phyloP scores from a whole-genome alignment of 2,797 vertebrate genomes.

The Scyliorhinus canicula region DNA sequence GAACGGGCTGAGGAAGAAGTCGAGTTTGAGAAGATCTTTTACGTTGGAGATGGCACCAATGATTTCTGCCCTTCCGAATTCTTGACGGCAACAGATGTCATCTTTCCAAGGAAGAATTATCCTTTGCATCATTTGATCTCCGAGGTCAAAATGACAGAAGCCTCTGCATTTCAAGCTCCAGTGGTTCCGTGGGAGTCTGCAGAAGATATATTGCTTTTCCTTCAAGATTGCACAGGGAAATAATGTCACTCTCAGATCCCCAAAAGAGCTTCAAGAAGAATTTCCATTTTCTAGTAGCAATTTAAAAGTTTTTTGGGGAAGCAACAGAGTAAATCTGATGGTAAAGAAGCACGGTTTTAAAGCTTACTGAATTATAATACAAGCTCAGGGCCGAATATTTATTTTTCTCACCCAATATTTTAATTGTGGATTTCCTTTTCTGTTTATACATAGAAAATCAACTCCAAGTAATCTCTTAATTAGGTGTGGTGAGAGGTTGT shows the following conservation, averaged over 20 bases:
- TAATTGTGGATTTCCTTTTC: not conserved
- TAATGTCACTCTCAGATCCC: slow-evolving; percentile 43
- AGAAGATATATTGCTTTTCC: slow-evolving; percentile 67
- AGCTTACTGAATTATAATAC: slow-evolving; percentile 22
- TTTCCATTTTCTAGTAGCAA: not conserved
- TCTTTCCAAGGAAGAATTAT: slow-evolving; percentile 77
- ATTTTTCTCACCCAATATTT: not conserved
- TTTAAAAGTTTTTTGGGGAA: not conserved
- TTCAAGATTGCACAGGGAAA: slow-evolving; percentile 62
- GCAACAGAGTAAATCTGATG: not conserved
- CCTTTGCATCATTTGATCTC: slow-evolving; percentile 84
- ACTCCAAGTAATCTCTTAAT: not conserved
- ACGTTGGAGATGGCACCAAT: slow-evolving; percentile 88
- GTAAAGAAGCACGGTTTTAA: not conserved
- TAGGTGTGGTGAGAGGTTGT: not conserved
- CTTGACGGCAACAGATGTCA: slow-evolving; percentile 69
- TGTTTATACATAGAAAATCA: not conserved
- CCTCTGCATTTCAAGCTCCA: slow-evolving; percentile 70
- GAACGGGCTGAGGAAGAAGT: slow-evolving; percentile 71
- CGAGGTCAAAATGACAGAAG: slow-evolving; percentile 71
- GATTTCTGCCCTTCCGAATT: slow-evolving; percentile 81
- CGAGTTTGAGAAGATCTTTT: slow-evolving; percentile 77
- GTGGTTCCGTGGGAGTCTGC: slow-evolving; percentile 82
- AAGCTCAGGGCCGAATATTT: not conserved
- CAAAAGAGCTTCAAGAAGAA: slow-evolving; percentile 1